Conservation (phyloP, 1,140 invertebrate species). For the Nebria ingens region DNA sequence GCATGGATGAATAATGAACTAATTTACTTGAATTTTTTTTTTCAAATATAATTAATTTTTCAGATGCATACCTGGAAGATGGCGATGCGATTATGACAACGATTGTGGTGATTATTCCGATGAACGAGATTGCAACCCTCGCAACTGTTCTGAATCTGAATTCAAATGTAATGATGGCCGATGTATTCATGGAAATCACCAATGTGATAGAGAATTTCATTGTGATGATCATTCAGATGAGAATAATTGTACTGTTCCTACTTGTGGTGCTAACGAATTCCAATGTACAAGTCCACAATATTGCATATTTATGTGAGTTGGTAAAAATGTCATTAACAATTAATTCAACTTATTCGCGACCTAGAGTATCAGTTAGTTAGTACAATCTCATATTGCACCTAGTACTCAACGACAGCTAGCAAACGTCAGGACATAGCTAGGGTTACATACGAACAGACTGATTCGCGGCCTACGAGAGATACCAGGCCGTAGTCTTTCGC, state of each 20-base stretch:
- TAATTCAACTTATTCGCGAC: background rate
- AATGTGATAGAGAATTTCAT: slow-evolving; percentile 58
- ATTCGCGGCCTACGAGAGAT: too few relatives aligned
- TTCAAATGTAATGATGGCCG: slow-evolving; percentile 45
- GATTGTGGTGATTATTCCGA: slow-evolving; percentile 68
- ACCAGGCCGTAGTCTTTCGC: too few relatives aligned
- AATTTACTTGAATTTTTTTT: too few relatives aligned
- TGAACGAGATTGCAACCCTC: slow-evolving; percentile 52
- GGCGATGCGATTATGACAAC: slow-evolving; percentile 55
- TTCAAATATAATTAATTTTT: too few relatives aligned
- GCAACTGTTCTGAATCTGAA: slow-evolving; percentile 60
- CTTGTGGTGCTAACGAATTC: slow-evolving; percentile 45
- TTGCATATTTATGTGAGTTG: slow-evolving; percentile 41
- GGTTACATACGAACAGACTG: too few relatives aligned
- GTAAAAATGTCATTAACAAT: slow-evolving; percentile 9
- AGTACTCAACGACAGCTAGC: too few relatives aligned
- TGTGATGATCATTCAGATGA: slow-evolving; percentile 55
- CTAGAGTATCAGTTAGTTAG: too few relatives aligned
- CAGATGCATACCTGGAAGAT: slow-evolving; percentile 57
- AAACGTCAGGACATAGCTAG: background rate
- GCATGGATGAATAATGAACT: too few relatives aligned
- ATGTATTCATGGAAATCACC: slow-evolving; percentile 44
- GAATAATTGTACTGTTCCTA: slow-evolving; percentile 40
- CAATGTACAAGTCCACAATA: slow-evolving; percentile 43
- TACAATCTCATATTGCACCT: too few relatives aligned